These are phyloP conservation scores for Eolophus roseicapilla DNA, from an alignment of 2,113 vertebrate genomes.

Conservation along the genomic window DNA sequence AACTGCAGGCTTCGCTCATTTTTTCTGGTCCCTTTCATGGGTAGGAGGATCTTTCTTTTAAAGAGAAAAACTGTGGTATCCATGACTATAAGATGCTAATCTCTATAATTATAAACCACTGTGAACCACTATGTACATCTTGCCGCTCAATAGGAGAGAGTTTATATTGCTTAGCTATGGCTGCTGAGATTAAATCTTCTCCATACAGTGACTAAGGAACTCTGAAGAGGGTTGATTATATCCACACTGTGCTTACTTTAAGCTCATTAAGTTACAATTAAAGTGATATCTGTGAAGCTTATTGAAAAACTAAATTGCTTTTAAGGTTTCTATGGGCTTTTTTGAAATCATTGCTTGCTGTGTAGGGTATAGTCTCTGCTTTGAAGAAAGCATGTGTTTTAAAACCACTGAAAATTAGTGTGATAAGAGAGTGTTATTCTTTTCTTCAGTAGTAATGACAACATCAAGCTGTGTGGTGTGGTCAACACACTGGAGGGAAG, in stretches of 20 bases:
- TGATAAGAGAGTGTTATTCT: neutral
- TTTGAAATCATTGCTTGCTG: neutral
- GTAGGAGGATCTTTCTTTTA: neutral
- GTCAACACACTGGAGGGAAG: neutral
- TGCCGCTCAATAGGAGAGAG: neutral
- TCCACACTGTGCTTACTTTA: neutral
- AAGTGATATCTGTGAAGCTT: neutral
- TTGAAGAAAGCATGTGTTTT: neutral
- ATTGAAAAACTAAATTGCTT: conserved; percentile 1
- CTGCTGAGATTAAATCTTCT: neutral
- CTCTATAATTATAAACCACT: neutral
- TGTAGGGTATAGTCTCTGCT: neutral
- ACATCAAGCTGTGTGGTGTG: neutral
- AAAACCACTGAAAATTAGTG: neutral
- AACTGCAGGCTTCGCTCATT: neutral
- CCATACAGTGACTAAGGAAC: neutral
- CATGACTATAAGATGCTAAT: neutral
- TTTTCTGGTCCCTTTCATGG: neutral
- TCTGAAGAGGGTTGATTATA: neutral
- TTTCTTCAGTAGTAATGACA: neutral
- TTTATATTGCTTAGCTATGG: neutral
- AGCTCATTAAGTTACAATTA: neutral
- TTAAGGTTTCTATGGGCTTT: neutral
- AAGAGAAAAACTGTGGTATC: neutral
- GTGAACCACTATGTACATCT: neutral